Evolutionary conservation across 2,113 vertebrate genomes (phyloP).

Genomic region (Oncorhynchus kisutch): DNA sequence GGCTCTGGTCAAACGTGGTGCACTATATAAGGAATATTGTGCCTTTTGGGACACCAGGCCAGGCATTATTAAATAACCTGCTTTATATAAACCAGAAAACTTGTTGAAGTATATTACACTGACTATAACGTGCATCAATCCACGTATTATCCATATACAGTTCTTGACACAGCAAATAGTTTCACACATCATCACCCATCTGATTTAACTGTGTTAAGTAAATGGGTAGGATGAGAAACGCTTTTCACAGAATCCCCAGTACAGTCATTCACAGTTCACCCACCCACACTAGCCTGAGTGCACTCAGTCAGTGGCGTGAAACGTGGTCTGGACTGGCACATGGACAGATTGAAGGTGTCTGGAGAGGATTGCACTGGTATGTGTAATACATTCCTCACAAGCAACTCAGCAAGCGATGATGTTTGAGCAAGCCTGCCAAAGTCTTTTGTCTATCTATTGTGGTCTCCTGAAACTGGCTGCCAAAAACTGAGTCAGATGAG

Average conservation of each 20-base stretch:
- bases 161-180: background rate
- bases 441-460: constrained; percentile 6
- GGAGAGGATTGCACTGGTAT: constrained; percentile 25
- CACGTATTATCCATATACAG: background rate
- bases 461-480: constrained; percentile 29
- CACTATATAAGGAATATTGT: too few relatives aligned
- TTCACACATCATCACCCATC: background rate
- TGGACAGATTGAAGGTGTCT: constrained; percentile 31
- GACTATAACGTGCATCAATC: background rate
- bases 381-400: constrained; percentile 60
- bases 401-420: background rate
- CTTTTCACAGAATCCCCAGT: background rate
- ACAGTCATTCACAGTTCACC: background rate
- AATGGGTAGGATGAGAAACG: background rate
- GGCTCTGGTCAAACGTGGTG: constrained; percentile 34
- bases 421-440: background rate
- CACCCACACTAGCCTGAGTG: constrained; percentile 26
- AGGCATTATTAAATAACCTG: background rate
- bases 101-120: background rate
- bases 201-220: background rate
- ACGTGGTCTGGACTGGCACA: constrained; percentile 7
- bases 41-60: background rate
- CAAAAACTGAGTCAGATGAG: constrained; percentile 59
- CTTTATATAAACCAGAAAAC: background rate
- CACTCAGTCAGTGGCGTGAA: background rate